These are phyloP conservation scores for Rhingia rostrata DNA, from an alignment of 2,888 invertebrate species.

Conservation along the genomic window DNA sequence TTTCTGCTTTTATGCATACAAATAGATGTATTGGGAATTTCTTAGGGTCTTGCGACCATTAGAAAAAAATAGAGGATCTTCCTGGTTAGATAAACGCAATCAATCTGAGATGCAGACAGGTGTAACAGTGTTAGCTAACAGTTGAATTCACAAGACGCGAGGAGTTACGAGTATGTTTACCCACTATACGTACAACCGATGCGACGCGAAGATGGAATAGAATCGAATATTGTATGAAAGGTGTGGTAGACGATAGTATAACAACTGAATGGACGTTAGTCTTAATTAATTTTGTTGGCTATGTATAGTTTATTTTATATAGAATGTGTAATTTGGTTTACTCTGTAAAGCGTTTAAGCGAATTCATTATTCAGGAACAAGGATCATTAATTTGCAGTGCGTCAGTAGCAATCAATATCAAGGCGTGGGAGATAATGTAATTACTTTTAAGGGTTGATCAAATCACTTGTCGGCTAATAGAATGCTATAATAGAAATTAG, in stretches of 20 bases:
- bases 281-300: slow-evolving; percentile 48
- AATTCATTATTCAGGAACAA: slow-evolving; percentile 44
- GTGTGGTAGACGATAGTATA: slow-evolving; percentile 43
- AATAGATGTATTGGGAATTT: neutral
- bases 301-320: slow-evolving; percentile 35
- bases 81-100: slow-evolving; percentile 58
- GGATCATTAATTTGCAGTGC: slow-evolving; percentile 52
- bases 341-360: slow-evolving; percentile 25
- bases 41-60: neutral
- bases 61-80: slow-evolving; percentile 4
- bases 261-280: slow-evolving; percentile 45
- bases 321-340: slow-evolving; percentile 48
- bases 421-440: slow-evolving; percentile 13
- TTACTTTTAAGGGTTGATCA: slow-evolving; percentile 28
- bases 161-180: slow-evolving; percentile 7
- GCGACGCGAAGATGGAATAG: slow-evolving; percentile 16
- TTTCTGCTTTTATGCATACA: neutral
- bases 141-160: slow-evolving; percentile 12
- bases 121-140: slow-evolving; percentile 17
- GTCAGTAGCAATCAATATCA: slow-evolving; percentile 34
- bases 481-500: no score
- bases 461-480: no score
- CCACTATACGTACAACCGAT: neutral
- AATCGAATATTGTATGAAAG: slow-evolving; percentile 34
- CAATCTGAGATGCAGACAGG: slow-evolving; percentile 59